phyloP scores from a whole-genome alignment of 2,888 invertebrate genomes.

The Linyphia triangularis region DNA sequence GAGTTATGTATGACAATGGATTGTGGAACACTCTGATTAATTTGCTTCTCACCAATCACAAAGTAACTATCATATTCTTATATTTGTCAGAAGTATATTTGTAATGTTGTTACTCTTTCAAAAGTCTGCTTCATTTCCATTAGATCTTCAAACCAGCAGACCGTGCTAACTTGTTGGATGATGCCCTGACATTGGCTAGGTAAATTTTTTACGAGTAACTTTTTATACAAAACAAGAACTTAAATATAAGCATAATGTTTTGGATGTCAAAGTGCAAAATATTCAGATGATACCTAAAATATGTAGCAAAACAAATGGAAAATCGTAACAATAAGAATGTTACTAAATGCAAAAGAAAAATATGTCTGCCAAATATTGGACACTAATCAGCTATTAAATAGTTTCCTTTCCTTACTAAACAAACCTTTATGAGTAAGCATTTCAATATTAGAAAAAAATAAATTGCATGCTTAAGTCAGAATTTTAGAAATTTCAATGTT shows the following conservation, averaged over 20 bases:
- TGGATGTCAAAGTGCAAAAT: too few relatives aligned
- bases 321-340: too few relatives aligned
- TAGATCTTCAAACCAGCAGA: conserved; percentile 71
- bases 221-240: neutral
- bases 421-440: too few relatives aligned
- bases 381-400: too few relatives aligned
- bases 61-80: conserved; percentile 78
- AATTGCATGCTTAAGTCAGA: too few relatives aligned
- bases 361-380: too few relatives aligned
- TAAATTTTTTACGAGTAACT: neutral
- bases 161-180: conserved; percentile 86
- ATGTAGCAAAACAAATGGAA: too few relatives aligned
- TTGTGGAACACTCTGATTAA: conserved; percentile 86
- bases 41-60: conserved; percentile 83
- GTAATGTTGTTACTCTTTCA: neutral
- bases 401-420: too few relatives aligned
- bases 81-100: neutral
- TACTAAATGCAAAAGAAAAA: too few relatives aligned
- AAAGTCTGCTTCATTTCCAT: neutral
- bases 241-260: neutral
- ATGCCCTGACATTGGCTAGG: conserved; percentile 88
- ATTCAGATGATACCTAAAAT: too few relatives aligned
- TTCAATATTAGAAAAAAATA: too few relatives aligned
- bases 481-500: too few relatives aligned
- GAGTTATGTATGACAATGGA: conserved; percentile 86